Percentiles rank a stretch among this genome's conserved stretches.
These are phyloP conservation scores for Digitonthophagus gazella DNA, from an alignment of 2,888 invertebrate species.

Conservation along the genomic window DNA sequence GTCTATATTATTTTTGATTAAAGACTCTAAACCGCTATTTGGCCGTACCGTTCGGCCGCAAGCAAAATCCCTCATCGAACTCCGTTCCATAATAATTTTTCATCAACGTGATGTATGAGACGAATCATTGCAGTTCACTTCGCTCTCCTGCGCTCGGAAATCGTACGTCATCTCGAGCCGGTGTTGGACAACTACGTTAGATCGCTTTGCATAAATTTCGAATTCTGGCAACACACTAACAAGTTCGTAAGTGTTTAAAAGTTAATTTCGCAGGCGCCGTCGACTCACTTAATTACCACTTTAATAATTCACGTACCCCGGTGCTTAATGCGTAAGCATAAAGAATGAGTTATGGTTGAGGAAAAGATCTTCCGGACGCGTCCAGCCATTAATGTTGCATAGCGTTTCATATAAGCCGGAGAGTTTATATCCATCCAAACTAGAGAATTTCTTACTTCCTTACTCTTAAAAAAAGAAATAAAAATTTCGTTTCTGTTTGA, in stretches of 20 bases:
- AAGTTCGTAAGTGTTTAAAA: constrained; percentile 14
- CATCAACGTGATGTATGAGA: not conserved
- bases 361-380: constrained; percentile 5
- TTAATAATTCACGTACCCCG: constrained; percentile 16
- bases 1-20: not conserved
- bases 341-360: constrained; percentile 10
- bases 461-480: no score
- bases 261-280: constrained; percentile 15
- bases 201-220: constrained; percentile 11
- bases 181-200: not conserved
- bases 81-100: not conserved
- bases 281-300: constrained; percentile 15
- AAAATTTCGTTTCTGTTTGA: no score
- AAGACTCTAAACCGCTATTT: not conserved
- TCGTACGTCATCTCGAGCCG: not conserved
- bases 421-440: no score
- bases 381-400: constrained; percentile 3
- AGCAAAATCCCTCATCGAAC: not conserved
- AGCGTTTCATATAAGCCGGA: not conserved
- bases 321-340: constrained; percentile 11
- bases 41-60: not conserved
- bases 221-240: constrained; percentile 8
- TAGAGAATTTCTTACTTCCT: not conserved
- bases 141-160: not conserved
- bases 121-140: not conserved